Evolutionary conservation across 1,140 invertebrate species (phyloP), one percentile per base, ranked within the genome.

Genomic region (Homalodisca vitripennis): DNA sequence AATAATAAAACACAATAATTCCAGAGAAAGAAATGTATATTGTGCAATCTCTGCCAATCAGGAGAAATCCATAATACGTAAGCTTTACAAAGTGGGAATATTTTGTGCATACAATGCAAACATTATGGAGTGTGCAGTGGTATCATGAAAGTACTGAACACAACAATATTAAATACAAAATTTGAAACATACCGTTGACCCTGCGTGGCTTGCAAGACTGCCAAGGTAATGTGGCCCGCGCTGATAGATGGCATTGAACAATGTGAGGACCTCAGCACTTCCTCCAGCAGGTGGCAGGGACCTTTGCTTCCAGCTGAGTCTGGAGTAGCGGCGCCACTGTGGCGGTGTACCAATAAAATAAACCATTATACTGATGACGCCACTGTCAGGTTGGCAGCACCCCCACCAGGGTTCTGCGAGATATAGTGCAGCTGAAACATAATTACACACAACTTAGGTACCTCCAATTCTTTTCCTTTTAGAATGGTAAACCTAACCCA

Each of bases 391-490:
- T 94, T 96, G 0, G 91, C 89, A 22, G 91, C 90, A 22, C 94
- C 93, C n/a, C n/a, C 94, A 93, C 13, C 93, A 93, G 95, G 92
- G 82, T 95, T 95, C 78, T 96, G 95, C 6, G 93, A 91, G 66
- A 98, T 94, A 79, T 98, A 98, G 81, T 98, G 94, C 53, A 98
- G 81, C 86, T 89, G 68, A 3, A 79, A 77, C 51, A 63, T 51
- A 57, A 63, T 69, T 31, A 48, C n/a, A n/a, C n/a, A n/a, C n/a
- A n/a, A n/a, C n/a, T n/a, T n/a, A n/a, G n/a, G n/a, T n/a, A n/a
- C n/a, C n/a, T n/a, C n/a, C n/a, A n/a, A n/a, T n/a, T n/a, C n/a
- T n/a, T n/a, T n/a, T n/a, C n/a, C n/a, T n/a, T n/a, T n/a, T n/a
- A n/a, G n/a, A n/a, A n/a, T n/a, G n/a, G n/a, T n/a, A n/a, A n/a